These are phyloP conservation scores for Rhincodon typus DNA, from an alignment of 2,797 vertebrate genomes.

Conservation along the genomic window DNA sequence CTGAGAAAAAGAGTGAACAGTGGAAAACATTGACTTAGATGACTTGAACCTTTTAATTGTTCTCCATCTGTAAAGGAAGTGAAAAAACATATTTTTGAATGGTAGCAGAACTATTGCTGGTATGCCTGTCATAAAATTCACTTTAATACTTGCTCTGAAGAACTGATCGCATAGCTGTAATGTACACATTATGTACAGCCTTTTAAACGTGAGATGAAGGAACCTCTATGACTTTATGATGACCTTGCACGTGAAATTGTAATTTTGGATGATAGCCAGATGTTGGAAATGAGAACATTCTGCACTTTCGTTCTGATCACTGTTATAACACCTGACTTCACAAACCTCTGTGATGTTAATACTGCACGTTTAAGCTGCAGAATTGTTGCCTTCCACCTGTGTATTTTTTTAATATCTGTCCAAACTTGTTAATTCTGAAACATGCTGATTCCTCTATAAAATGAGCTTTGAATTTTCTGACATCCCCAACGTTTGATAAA, in stretches of 20 bases:
- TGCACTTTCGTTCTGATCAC: background rate
- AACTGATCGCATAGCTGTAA: background rate
- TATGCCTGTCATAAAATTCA: background rate
- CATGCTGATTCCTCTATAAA: background rate
- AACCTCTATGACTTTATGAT: background rate
- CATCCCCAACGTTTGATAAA: background rate
- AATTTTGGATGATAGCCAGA: background rate
- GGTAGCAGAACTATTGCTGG: background rate
- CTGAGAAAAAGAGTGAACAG: background rate
- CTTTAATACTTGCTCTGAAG: background rate
- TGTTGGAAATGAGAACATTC: background rate
- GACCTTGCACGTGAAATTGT: background rate
- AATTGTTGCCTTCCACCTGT: conserved; percentile 3
- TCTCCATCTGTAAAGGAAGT: background rate
- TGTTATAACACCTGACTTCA: background rate
- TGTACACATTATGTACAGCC: background rate
- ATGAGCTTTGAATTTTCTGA: background rate
- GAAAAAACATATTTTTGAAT: background rate
- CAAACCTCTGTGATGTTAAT: background rate
- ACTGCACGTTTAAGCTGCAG: background rate
- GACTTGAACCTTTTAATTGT: conserved; percentile 8
- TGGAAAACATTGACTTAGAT: background rate
- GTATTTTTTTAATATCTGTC: background rate
- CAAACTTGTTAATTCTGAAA: background rate
- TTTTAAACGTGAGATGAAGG: background rate